These are phyloP conservation scores for Chanos chanos DNA, from an alignment of 2,797 vertebrate genomes.

Conservation along the genomic window DNA sequence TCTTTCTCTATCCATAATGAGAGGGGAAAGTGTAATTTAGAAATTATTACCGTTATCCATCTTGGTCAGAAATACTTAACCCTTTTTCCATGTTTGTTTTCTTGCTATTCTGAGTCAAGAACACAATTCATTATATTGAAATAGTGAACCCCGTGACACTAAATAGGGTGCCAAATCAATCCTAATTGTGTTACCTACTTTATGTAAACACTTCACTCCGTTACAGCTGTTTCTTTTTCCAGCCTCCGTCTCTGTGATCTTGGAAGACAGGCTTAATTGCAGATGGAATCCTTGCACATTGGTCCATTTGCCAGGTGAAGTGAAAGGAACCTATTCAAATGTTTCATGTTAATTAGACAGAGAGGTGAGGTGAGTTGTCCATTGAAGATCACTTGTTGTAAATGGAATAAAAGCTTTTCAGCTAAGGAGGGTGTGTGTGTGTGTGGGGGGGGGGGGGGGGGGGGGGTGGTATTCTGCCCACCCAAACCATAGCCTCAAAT, in stretches of 20 bases:
- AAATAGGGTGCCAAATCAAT: conserved; percentile 1
- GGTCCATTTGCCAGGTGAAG: conserved; percentile 21
- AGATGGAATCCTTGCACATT: conserved; percentile 24
- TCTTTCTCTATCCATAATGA: too few relatives aligned
- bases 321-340: conserved; percentile 38
- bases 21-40: neutral
- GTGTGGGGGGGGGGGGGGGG: too few relatives aligned
- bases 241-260: conserved; percentile 13
- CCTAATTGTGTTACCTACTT: neutral
- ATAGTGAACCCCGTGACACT: conserved; percentile 5
- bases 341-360: conserved; percentile 40
- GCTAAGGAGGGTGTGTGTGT: conserved; percentile 20
- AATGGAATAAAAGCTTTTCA: conserved; percentile 22
- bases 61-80: conserved; percentile 8
- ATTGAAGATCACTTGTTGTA: conserved; percentile 40
- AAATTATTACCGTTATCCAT: neutral
- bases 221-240: conserved; percentile 34
- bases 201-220: conserved; percentile 17
- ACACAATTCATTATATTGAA: conserved; percentile 1
- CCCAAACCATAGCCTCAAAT: neutral
- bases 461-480: too few relatives aligned
- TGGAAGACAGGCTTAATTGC: conserved; percentile 3
- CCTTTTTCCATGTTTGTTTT: too few relatives aligned
- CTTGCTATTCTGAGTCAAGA: neutral
- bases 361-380: conserved; percentile 32